Base-by-base conservation (phyloP, 1,140 invertebrate genomes). In the Bilobella aurantiaca region DNA sequence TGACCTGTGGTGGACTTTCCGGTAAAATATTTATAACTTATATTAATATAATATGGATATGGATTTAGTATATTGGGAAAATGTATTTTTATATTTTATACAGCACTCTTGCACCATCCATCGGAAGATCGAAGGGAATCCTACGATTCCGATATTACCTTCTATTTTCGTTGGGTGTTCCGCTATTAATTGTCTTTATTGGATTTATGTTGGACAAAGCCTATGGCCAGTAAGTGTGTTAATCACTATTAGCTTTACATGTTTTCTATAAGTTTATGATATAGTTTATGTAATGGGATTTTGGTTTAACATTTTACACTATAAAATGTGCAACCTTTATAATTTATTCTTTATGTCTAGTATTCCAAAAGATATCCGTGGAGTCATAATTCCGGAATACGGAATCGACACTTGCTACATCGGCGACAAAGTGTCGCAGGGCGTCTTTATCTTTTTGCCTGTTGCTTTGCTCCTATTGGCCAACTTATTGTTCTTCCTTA, bases 401-500 rank as follows among this genome's bases (percentile, higher is more conserved):
- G 69, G 69, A 21, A 47, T 62, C 23, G 28, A 47, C 1, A 59
- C 1, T 16, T 70, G 69, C 29, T 70, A 68, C 29, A 23, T 70
- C 27, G 37, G 63, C 27, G 53, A 59, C 5, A 62, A 56, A 23
- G 14, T 18, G 14, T 32, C 69, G 0, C 63, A 62, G 27, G 69
- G 69, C 21, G 8, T 27, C 0, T 70, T 68, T 47, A 1, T 70
- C 0, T 70, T 75, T 58, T 66, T 68, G 16, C 74, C 74, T 0
- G 73, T 75, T 28, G 67, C 64, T 1, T n/a, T 74, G 1, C 69
- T 78, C 1, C 66, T 79, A 0, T 31, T 75, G 2, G 66, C 60
- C 21, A 79, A 79, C 58, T 63, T 78, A 0, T 59, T 77, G 42
- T 79, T 79, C 62, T 63, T 63, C 29, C 23, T 71, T 2, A 66